Percentiles rank a stretch among this genome's conserved stretches.
Conservation (phyloP, 2,888 invertebrate species). For the Colletes collaris region DNA sequence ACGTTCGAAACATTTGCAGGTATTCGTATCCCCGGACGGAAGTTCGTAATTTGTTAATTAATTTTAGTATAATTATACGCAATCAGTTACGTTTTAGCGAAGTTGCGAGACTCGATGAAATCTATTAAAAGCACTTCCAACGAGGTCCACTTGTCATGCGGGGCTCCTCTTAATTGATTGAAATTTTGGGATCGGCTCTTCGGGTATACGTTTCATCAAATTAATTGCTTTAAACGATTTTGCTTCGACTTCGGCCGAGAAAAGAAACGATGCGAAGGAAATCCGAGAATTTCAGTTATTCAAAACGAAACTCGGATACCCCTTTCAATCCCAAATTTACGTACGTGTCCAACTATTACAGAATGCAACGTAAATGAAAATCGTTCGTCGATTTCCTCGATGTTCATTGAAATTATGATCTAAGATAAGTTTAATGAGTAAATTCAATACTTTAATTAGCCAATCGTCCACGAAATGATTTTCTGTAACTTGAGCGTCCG, state of each 20-base stretch:
- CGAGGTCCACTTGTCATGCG: constrained; percentile 14
- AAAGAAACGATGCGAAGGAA: too few relatives aligned
- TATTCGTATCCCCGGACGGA: constrained; percentile 11
- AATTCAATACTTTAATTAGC: too few relatives aligned
- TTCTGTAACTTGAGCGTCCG: too few relatives aligned
- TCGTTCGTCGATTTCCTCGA: too few relatives aligned
- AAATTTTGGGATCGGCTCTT: constrained; percentile 3
- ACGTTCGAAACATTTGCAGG: constrained; percentile 17
- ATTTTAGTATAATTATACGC: constrained; percentile 27
- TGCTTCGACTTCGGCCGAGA: not conserved
- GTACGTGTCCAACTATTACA: too few relatives aligned
- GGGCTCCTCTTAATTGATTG: not conserved
- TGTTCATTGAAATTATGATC: too few relatives aligned
- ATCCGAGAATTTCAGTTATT: too few relatives aligned
- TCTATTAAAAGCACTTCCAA: constrained; percentile 33
- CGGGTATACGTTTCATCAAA: not conserved
- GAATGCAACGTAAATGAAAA: too few relatives aligned
- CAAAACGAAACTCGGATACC: too few relatives aligned
- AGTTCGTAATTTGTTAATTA: constrained; percentile 37
- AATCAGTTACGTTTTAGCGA: constrained; percentile 21
- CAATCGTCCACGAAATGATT: too few relatives aligned
- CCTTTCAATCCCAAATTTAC: too few relatives aligned
- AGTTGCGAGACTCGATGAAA: constrained; percentile 34
- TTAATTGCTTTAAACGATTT: not conserved
- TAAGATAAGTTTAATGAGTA: too few relatives aligned